Percentiles rank a stretch among this genome's conserved stretches.
Evolutionary conservation across 2,113 vertebrate genomes (phyloP).

Genomic region (Microtus pennsylvanicus): DNA sequence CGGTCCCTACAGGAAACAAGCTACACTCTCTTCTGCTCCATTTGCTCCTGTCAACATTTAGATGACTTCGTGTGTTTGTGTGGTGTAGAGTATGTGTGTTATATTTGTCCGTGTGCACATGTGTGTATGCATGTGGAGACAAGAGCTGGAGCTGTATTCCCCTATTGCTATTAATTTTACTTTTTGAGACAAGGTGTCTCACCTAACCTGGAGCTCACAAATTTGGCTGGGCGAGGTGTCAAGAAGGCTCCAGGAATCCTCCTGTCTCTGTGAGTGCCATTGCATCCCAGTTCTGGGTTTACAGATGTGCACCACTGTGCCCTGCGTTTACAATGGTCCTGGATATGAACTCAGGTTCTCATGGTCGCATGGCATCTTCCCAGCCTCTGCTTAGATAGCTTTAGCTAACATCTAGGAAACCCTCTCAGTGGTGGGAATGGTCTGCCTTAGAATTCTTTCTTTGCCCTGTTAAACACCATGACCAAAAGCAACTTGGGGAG

Average conservation of each 20-base stretch:
- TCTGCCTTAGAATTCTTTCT: background rate
- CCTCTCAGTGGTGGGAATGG: background rate
- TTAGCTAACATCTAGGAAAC: background rate
- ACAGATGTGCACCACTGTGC: background rate
- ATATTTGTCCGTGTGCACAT: background rate
- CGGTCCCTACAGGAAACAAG: background rate
- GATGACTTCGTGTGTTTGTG: background rate
- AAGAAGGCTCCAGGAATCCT: background rate
- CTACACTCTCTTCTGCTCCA: background rate
- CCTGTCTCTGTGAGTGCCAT: no score
- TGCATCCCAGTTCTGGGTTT: background rate
- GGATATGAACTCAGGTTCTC: background rate
- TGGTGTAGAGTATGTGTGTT: background rate
- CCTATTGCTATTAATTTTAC: background rate
- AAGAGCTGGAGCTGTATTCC: no score
- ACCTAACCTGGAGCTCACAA: background rate
- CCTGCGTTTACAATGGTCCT: background rate
- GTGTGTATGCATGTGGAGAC: background rate
- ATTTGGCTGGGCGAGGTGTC: background rate
- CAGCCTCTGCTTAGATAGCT: background rate
- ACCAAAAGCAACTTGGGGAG: background rate
- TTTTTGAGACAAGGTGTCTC: background rate
- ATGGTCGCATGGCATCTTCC: background rate
- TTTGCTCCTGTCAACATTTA: background rate
- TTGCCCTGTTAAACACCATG: background rate